These are phyloP conservation scores for Melanotaenia trifasciata DNA, from an alignment of 2,797 vertebrate genomes.

Conservation along the genomic window DNA sequence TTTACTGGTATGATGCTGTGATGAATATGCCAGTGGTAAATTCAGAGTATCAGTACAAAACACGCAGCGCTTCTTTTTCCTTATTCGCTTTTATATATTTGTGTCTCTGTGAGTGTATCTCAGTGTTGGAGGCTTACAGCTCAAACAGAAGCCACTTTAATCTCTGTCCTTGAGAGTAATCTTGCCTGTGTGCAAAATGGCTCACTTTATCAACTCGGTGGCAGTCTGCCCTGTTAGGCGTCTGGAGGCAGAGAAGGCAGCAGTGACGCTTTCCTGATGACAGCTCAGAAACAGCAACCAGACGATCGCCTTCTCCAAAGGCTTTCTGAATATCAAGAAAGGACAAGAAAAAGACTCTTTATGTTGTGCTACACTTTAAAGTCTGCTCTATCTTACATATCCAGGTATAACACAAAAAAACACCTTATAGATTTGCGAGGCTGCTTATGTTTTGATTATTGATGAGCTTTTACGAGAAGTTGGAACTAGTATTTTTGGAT, in stretches of 20 bases:
- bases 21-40: constrained; percentile 40
- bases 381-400: constrained; percentile 24
- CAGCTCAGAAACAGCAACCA: constrained; percentile 64
- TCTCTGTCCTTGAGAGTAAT: constrained; percentile 86
- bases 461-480: constrained; percentile 16
- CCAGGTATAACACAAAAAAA: not conserved
- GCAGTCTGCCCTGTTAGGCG: constrained; percentile 78
- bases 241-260: constrained; percentile 70
- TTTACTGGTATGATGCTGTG: constrained; percentile 30
- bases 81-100: constrained; percentile 12
- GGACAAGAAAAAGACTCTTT: constrained; percentile 53
- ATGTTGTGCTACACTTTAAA: constrained; percentile 30
- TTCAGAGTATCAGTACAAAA: constrained; percentile 43
- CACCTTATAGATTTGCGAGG: constrained; percentile 30
- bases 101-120: constrained; percentile 28
- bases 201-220: constrained; percentile 84
- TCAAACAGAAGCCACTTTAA: constrained; percentile 79
- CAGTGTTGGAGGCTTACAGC: constrained; percentile 49
- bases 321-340: constrained; percentile 46
- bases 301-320: constrained; percentile 69
- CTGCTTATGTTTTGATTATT: constrained; percentile 15
- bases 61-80: constrained; percentile 7
- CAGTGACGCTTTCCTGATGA: constrained; percentile 68
- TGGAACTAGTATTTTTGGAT: constrained; percentile 17
- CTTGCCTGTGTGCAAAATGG: constrained; percentile 83